phyloP scores from a whole-genome alignment of 2,113 vertebrate genomes.

The Chaetorhynchus papuensis region DNA sequence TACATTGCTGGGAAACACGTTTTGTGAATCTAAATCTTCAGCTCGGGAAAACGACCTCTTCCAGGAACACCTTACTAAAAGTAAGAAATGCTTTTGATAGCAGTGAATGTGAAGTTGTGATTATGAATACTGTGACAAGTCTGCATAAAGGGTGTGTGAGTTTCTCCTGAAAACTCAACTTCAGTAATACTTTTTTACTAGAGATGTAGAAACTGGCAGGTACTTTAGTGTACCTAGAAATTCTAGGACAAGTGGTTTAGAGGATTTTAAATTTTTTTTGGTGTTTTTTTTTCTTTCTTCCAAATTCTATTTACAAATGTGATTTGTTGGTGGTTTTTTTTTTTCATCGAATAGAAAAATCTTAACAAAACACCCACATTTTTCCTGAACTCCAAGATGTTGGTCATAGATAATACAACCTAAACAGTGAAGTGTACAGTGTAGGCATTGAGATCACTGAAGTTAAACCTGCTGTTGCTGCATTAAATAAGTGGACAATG shows the following conservation, averaged over 20 bases:
- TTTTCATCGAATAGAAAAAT: not conserved
- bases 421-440: not conserved
- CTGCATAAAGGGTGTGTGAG: not conserved
- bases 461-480: not conserved
- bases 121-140: not conserved
- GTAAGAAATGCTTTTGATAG: not conserved
- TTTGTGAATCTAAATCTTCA: not conserved
- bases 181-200: not conserved
- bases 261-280: rapidly evolving
- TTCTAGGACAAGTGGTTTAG: not conserved
- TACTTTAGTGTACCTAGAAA: not conserved
- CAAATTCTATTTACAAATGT: not conserved
- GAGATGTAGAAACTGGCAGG: not conserved
- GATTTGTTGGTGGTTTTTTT: not conserved
- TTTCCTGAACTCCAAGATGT: not conserved
- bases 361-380: not conserved
- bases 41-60: not conserved
- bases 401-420: not conserved
- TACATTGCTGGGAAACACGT: not conserved
- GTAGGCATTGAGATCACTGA: not conserved
- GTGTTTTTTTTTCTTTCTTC: not conserved
- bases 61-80: not conserved
- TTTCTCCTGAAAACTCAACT: not conserved
- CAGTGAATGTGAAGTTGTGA: not conserved
- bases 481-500: not conserved